Percentiles rank a stretch among this genome's conserved stretches.
These are phyloP conservation scores for Nephrotoma appendiculata DNA, from an alignment of 2,888 invertebrate species.

Conservation along the genomic window DNA sequence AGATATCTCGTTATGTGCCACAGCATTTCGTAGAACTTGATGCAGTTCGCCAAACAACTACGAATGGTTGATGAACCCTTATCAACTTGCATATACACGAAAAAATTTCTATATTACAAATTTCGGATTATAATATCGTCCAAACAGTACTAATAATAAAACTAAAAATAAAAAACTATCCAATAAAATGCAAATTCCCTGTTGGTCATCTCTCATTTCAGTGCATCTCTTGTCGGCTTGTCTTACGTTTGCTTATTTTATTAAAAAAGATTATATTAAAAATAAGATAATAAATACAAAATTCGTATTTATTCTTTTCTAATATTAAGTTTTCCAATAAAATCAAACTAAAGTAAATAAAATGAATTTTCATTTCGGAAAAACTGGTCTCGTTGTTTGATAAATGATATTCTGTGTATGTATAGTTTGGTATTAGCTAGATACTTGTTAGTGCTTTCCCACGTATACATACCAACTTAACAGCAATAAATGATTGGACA, in stretches of 20 bases:
- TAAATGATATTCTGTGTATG: not conserved
- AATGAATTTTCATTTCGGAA: not conserved
- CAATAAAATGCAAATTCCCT: not conserved
- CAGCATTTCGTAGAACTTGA: not conserved
- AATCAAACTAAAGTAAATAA: not conserved
- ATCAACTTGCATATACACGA: not conserved
- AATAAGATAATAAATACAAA: not conserved
- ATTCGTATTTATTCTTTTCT: not conserved
- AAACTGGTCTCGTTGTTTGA: not conserved
- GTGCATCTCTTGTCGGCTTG: not conserved
- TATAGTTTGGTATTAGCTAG: not conserved
- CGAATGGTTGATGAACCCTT: not conserved
- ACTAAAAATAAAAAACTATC: not conserved
- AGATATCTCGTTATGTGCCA: not conserved
- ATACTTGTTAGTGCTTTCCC: not conserved
- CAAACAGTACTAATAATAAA: not conserved
- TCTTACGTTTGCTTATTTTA: not conserved
- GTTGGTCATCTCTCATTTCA: not conserved
- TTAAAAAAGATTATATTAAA: not conserved
- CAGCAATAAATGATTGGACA: too few species aligned
- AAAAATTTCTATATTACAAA: not conserved
- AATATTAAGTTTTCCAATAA: not conserved
- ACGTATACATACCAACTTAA: not conserved
- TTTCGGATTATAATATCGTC: not conserved
- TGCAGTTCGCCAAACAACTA: not conserved